Base-by-base conservation (phyloP, 2,797 vertebrate genomes). In the Hydrophis major region DNA sequence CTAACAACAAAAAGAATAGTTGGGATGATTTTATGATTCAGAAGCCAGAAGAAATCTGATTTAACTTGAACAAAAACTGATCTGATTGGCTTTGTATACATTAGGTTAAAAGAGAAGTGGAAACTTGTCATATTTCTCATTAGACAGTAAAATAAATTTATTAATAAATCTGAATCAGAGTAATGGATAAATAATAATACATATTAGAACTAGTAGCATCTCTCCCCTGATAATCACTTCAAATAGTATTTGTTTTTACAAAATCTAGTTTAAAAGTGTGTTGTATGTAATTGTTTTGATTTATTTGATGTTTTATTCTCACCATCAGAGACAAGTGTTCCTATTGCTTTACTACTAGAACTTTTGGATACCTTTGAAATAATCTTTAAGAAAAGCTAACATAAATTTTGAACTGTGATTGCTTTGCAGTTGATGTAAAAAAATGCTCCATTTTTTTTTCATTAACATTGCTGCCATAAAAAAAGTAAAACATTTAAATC, bases 401-500 rank as follows among this genome's bases (percentile, higher is more conserved):
- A n/a, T 37, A 37, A 89, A 25, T 93, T 91, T 11, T 86, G 47
- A 22, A 86, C 86, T 13, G 6, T 32, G 20, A 18, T 69, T 69
- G 11, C 28, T 66, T 66, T 66, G 14, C 14, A 14, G 14, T 69
- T 32, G 28, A 16, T 32, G 32, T 74, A 7, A 91, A 50, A 18
- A 90, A 60, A 87, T 57, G 4, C 42, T 74, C 5, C 27, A 2
- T 12, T 25, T 16, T 50, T 53, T 53, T 55, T 20, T 69, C 27
- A 20, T 88, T 74, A 74, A 25, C 89, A 13, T 88, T 32, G 60
- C 74, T 25, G 0, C 47, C 55, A 66, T 94, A 57, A 66, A 22
- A 69, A 55, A 22, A 92, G 95, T 94, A 57, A 50, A 50, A 78
- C 6, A 78, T 87, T 20, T 92, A 94, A 94, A 89, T 87, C 14